Conservation (phyloP, 2,888 invertebrate genomes). For the Candidula unifasciata region DNA sequence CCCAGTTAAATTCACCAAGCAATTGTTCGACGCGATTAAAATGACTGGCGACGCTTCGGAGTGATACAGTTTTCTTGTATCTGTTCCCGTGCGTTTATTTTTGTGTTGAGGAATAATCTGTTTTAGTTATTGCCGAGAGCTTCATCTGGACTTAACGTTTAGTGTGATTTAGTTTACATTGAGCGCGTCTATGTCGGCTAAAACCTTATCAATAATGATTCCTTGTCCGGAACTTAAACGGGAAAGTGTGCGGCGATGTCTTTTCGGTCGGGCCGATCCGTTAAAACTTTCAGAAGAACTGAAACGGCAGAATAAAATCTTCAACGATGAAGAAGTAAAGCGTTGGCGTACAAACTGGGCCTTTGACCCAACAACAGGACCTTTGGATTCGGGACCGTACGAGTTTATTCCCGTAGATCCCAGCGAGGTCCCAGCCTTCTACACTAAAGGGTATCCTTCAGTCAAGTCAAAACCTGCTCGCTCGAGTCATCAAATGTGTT, state of each 20-base stretch:
- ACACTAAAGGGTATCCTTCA: neutral
- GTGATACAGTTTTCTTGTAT: too few species aligned
- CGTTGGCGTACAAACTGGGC: neutral
- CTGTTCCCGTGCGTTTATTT: too few species aligned
- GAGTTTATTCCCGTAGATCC: neutral
- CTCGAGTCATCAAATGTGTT: neutral
- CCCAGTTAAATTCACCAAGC: neutral
- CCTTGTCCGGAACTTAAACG: constrained; percentile 18
- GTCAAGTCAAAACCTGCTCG: constrained; percentile 15
- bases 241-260: neutral
- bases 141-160: too few species aligned
- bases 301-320: constrained; percentile 1
- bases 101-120: too few species aligned
- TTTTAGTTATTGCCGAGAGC: too few species aligned
- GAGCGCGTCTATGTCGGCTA: neutral
- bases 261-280: constrained; percentile 1
- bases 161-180: too few species aligned
- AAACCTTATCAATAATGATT: neutral
- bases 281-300: constrained; percentile 12
- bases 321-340: constrained; percentile 1
- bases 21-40: neutral
- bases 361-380: neutral
- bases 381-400: neutral
- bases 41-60: too few species aligned
- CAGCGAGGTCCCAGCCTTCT: neutral